phyloP scores from a whole-genome alignment of 1,140 invertebrate genomes.

The Drosophila jambulina region DNA sequence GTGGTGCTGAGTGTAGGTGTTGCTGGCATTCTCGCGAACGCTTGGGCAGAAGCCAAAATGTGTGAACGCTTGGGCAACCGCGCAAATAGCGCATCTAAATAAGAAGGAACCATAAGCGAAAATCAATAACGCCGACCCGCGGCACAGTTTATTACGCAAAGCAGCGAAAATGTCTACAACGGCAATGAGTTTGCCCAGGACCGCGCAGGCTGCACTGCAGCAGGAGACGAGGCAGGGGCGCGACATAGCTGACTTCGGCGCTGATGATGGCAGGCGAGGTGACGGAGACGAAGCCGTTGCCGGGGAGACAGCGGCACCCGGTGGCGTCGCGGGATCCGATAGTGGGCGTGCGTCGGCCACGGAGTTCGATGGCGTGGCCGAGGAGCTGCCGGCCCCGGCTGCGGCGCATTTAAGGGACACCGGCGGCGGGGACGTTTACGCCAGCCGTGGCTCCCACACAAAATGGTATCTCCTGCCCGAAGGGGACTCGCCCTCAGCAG shows the following conservation, averaged over 20 bases:
- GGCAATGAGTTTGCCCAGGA: constrained; percentile 47
- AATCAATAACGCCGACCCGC: constrained; percentile 47
- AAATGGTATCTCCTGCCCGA: constrained; percentile 67
- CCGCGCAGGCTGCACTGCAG: constrained; percentile 11
- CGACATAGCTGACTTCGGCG: constrained; percentile 32
- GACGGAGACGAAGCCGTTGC: constrained; percentile 9
- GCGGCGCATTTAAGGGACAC: constrained; percentile 27
- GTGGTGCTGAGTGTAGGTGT: constrained; percentile 1
- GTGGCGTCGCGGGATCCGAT: constrained; percentile 34
- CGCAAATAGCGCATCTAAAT: constrained; percentile 48
- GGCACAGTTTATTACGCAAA: constrained; percentile 43
- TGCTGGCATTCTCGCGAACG: constrained; percentile 25
- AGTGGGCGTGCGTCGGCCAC: constrained; percentile 72
- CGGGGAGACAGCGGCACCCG: background rate
- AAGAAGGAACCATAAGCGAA: constrained; percentile 38
- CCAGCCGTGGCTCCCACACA: constrained; percentile 58
- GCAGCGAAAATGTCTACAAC: constrained; percentile 59
- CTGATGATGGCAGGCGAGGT: constrained; percentile 25
- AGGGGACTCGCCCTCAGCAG: constrained; percentile 13
- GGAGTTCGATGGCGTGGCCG: constrained; percentile 55
- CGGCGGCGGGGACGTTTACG: constrained; percentile 11
- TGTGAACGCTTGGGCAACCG: constrained; percentile 31
- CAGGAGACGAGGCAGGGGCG: constrained; percentile 3
- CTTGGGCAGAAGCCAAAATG: constrained; percentile 51
- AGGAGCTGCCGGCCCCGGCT: constrained; percentile 19